A percentile compares a stretch with the other conserved stretches of the same genome.
Evolutionary conservation across 2,888 invertebrate species (phyloP).

Genomic region (Parnassius mnemosyne): DNA sequence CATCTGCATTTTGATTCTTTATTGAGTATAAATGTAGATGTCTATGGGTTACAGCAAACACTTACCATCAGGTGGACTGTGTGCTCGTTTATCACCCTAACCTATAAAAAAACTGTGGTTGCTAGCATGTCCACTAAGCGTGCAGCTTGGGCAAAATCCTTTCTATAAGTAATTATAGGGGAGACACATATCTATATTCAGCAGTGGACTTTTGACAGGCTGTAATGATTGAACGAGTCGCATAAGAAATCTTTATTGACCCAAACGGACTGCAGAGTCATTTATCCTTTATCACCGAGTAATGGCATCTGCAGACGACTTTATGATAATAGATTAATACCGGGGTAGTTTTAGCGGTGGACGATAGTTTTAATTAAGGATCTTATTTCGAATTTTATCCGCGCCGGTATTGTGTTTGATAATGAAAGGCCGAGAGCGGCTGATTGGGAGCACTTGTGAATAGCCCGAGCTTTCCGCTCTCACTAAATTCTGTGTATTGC

Average conservation of each 20-base stretch:
- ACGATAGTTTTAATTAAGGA: constrained; percentile 44
- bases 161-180: too few species aligned
- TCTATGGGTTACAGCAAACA: too few species aligned
- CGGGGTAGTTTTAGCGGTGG: constrained; percentile 33
- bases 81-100: too few species aligned
- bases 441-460: constrained; percentile 45
- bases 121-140: too few species aligned
- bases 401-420: constrained; percentile 32
- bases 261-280: constrained; percentile 3
- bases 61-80: too few species aligned
- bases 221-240: too few species aligned
- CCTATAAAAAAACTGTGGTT: too few species aligned
- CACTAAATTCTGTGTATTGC: constrained; percentile 32
- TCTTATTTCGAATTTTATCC: constrained; percentile 42
- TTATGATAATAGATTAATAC: constrained; percentile 43
- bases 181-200: too few species aligned
- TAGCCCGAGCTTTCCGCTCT: constrained; percentile 38
- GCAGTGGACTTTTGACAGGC: too few species aligned
- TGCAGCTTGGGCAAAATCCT: too few species aligned
- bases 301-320: constrained; percentile 39
- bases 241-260: constrained; percentile 14
- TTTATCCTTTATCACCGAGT: constrained; percentile 32
- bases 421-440: constrained; percentile 35
- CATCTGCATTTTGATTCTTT: too few species aligned
- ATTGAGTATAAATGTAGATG: too few species aligned